Percentiles rank a stretch among this genome's conserved stretches.
Conservation (phyloP, 2,888 invertebrate species). For the Copidosoma aretas region DNA sequence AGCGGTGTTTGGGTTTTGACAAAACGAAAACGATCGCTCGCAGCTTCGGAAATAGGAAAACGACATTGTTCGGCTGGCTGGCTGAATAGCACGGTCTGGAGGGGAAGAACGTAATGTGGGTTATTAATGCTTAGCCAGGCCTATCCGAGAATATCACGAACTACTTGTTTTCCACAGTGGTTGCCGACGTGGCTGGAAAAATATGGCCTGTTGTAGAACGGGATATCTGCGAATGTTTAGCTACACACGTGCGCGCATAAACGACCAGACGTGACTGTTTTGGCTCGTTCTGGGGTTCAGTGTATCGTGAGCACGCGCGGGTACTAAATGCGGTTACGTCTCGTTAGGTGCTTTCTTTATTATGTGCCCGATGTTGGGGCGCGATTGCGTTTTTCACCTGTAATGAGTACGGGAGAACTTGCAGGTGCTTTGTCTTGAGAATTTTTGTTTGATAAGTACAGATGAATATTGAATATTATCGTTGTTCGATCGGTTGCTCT, state of each 20-base stretch:
- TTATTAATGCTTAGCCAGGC: background rate
- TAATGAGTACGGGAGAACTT: background rate
- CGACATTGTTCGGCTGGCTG: too few species aligned
- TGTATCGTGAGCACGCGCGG: background rate
- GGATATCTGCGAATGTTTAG: background rate
- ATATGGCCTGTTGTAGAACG: background rate
- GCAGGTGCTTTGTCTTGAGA: background rate
- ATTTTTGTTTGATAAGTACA: background rate
- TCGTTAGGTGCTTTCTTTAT: background rate
- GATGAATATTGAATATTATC: too few species aligned
- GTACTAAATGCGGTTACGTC: background rate
- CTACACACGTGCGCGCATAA: background rate
- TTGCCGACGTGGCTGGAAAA: background rate
- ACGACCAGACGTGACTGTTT: background rate
- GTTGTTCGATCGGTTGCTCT: too few species aligned
- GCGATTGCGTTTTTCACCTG: background rate
- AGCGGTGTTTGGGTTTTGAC: too few species aligned
- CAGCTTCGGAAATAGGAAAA: too few species aligned
- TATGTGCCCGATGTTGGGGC: background rate
- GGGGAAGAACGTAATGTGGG: background rate
- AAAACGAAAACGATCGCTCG: too few species aligned
- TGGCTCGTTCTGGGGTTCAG: background rate
- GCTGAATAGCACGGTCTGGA: background rate
- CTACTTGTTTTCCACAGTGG: conserved; percentile 5
- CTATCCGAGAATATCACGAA: background rate